Evolutionary conservation across 2,797 vertebrate species (phyloP), one percentile per base, ranked within the genome.

Genomic region (Botia almorhae): DNA sequence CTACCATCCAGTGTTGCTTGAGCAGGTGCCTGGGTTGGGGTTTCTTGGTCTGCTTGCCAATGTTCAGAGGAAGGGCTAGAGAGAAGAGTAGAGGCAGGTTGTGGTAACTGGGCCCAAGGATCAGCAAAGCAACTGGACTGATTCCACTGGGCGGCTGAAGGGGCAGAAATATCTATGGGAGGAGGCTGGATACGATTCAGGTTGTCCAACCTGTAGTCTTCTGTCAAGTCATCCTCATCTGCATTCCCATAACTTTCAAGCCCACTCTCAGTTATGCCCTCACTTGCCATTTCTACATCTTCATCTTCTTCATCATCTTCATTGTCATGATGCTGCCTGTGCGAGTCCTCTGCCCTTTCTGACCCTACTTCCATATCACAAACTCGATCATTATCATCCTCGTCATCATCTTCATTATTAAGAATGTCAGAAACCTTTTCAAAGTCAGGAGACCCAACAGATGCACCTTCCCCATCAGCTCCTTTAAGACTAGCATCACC

Each of bases 361-460:
- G 94, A 93, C n/a, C 92, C 92, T 14, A 94, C 90, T 7, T 95
- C 94, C 94, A 95, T 95, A 86, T 95, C 94, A 67, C 88, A 93
- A 61, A 93, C 91, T 1, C 86, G 84, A 33, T 92, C 88, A 0
- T 82, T 89, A 4, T 91, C 85, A 0, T 92, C 87, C 0, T 92
- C 90, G 1, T 92, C 91, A 0, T 94, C 93, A 0, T 92, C 92
- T 13, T 88, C 87, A 67, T 93, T 93, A 0, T 51, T 85, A 5
- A 91, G 93, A 72, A 94, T 94, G 39, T 95, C 93, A 0, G 92
- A 92, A 26, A 94, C 89, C 73, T 89, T 93, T 85, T 94, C 93
- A 61, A 94, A 93, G 84, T 94, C 93, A 0, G 94, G 94, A 0
- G 94, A 94, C 3, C 93, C 93, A 2, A 90, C 93, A 0, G 93